Percentiles rank a stretch among this genome's conserved stretches.
Evolutionary conservation across 1,140 invertebrate species (phyloP).

Genomic region (Schlechtendalia chinensis): DNA sequence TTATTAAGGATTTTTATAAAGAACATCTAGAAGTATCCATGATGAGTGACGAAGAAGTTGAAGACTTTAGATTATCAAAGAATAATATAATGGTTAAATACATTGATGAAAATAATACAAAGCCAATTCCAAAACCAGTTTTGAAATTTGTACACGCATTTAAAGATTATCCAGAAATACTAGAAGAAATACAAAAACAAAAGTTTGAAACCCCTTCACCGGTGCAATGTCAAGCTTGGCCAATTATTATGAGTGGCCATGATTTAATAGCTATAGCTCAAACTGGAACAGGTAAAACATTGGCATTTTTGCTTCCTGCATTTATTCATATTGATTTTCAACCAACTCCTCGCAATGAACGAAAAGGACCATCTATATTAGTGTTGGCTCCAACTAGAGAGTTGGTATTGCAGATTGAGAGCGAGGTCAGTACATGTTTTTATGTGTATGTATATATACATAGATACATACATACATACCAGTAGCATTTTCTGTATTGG

Average conservation of each 20-base stretch:
- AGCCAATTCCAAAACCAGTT: constrained; percentile 78
- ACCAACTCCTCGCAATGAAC: constrained; percentile 64
- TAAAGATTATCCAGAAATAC: constrained; percentile 74
- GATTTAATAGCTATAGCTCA: constrained; percentile 93
- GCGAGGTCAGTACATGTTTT: constrained; percentile 61
- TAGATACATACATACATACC: not conserved
- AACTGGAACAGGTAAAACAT: constrained; percentile 87
- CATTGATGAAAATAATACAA: constrained; percentile 57
- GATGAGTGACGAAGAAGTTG: constrained; percentile 65
- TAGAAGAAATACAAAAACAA: constrained; percentile 77
- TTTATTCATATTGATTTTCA: constrained; percentile 86
- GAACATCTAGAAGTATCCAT: constrained; percentile 71
- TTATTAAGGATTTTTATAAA: constrained; percentile 81
- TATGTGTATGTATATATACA: not conserved
- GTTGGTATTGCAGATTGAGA: constrained; percentile 85
- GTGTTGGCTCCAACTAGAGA: constrained; percentile 88
- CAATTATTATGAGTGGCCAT: constrained; percentile 76
- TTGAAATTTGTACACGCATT: constrained; percentile 83
- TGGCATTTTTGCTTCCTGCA: constrained; percentile 87
- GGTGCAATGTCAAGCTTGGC: constrained; percentile 90
- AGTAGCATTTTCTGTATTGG: too few relatives aligned
- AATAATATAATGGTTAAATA: constrained; percentile 71
- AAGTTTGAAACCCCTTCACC: constrained; percentile 82
- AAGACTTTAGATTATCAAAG: constrained; percentile 61
- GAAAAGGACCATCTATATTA: constrained; percentile 79